A percentile compares a stretch with the other conserved stretches of the same genome.
phyloP scores from a whole-genome alignment of 2,797 vertebrate genomes.

The Momotus momota region DNA sequence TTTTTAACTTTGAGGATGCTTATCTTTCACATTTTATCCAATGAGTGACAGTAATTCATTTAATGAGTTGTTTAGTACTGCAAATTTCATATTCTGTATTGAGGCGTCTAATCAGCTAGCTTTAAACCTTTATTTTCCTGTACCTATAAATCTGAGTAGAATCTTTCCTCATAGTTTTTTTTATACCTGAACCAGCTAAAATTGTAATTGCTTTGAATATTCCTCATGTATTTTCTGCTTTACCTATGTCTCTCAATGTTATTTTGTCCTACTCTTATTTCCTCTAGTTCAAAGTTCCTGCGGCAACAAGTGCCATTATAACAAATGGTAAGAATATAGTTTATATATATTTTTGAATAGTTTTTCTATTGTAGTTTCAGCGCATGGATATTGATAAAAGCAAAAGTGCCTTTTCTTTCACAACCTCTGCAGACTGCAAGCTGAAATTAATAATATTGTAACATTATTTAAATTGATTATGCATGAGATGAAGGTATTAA shows the following conservation, averaged over 20 bases:
- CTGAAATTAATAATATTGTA: neutral
- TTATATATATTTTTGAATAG: neutral
- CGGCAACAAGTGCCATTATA: conserved; percentile 97
- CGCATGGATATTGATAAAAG: neutral
- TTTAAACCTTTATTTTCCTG: neutral
- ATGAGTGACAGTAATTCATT: neutral
- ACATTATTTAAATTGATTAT: neutral
- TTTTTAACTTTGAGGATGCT: neutral
- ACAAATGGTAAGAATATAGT: conserved; percentile 91
- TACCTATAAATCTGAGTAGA: neutral
- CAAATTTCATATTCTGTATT: neutral
- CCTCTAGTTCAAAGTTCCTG: conserved; percentile 94
- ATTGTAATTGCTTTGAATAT: neutral
- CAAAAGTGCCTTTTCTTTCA: neutral
- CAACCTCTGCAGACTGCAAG: neutral
- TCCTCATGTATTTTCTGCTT: neutral
- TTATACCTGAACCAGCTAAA: neutral
- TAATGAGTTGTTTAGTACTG: neutral
- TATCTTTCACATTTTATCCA: neutral
- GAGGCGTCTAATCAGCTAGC: neutral
- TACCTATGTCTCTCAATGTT: neutral
- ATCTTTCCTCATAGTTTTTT: neutral
- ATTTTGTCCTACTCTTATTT: conserved; percentile 18
- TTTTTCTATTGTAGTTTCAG: neutral
- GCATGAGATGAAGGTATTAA: neutral